A percentile compares a stretch with the other conserved stretches of the same genome.
phyloP scores from a whole-genome alignment of 2,888 invertebrate genomes.

The Ichneumoninae sp. region DNA sequence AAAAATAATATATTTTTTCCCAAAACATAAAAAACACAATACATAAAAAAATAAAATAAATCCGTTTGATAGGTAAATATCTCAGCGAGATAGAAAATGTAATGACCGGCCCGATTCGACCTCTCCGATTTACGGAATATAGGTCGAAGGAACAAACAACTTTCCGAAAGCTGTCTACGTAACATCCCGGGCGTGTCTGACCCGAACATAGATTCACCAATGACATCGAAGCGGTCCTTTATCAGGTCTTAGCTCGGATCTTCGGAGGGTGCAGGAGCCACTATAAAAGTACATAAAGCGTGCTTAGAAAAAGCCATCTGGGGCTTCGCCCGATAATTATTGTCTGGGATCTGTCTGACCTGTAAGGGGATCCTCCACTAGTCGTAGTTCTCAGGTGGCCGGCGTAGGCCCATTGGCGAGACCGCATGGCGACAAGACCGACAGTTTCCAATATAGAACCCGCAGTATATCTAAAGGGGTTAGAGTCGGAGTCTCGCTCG shows the following conservation, averaged over 20 bases:
- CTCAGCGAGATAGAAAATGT: not conserved
- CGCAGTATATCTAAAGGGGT: constrained; percentile 13
- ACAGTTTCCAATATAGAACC: constrained; percentile 16
- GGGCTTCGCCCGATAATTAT: constrained; percentile 31
- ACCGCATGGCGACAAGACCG: constrained; percentile 12
- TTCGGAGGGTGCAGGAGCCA: not conserved
- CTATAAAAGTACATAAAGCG: constrained; percentile 16
- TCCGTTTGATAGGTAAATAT: not conserved
- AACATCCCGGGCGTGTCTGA: not conserved
- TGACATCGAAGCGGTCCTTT: not conserved
- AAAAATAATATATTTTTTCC: too few species aligned
- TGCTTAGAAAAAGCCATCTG: constrained; percentile 28
- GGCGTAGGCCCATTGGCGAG: not conserved
- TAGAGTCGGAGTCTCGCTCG: constrained; percentile 9
- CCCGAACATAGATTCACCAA: not conserved
- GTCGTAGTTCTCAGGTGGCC: constrained; percentile 26
- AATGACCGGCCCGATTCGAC: not conserved
- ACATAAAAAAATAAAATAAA: not conserved
- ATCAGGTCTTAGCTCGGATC: not conserved
- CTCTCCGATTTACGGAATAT: not conserved
- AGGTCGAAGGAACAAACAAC: not conserved
- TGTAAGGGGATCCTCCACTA: constrained; percentile 3
- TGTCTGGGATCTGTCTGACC: constrained; percentile 26
- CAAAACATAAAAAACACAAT: too few species aligned
- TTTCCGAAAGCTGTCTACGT: not conserved